Conservation (phyloP, 1,140 invertebrate genomes). For the Macrosteles quadrilineatus region DNA sequence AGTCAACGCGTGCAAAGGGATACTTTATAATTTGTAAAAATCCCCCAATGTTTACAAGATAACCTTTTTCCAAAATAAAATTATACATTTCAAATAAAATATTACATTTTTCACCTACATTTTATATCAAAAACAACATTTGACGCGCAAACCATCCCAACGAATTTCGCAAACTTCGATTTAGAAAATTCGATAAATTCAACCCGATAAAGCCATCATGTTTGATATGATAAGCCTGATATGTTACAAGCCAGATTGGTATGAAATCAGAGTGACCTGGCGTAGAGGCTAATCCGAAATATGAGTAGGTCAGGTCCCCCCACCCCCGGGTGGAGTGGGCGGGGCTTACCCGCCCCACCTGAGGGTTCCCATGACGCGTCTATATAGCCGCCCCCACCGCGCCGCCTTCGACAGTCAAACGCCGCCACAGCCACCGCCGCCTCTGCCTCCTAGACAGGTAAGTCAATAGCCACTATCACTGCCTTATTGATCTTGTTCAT, state of each 20-base stretch:
- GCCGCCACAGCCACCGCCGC: background rate
- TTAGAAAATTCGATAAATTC: no score
- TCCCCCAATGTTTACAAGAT: no score
- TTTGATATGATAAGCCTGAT: background rate
- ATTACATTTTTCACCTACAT: no score
- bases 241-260: constrained; percentile 14
- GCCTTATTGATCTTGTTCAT: constrained; percentile 21
- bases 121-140: no score
- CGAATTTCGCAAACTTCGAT: no score
- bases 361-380: constrained; percentile 13
- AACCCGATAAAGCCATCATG: constrained; percentile 6
- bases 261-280: constrained; percentile 3
- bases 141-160: no score
- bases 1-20: no score
- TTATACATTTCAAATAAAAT: no score
- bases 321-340: background rate
- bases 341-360: background rate
- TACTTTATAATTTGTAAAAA: no score
- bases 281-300: constrained; percentile 1
- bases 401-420: background rate
- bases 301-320: constrained; percentile 15
- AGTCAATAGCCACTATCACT: constrained; percentile 14
- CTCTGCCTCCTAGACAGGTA: constrained; percentile 5
- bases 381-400: constrained; percentile 6
- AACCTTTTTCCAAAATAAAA: no score